A percentile compares a stretch with the other conserved stretches of the same genome.
phyloP scores from a whole-genome alignment of 2,888 invertebrate genomes.

The Acleris emargana region DNA sequence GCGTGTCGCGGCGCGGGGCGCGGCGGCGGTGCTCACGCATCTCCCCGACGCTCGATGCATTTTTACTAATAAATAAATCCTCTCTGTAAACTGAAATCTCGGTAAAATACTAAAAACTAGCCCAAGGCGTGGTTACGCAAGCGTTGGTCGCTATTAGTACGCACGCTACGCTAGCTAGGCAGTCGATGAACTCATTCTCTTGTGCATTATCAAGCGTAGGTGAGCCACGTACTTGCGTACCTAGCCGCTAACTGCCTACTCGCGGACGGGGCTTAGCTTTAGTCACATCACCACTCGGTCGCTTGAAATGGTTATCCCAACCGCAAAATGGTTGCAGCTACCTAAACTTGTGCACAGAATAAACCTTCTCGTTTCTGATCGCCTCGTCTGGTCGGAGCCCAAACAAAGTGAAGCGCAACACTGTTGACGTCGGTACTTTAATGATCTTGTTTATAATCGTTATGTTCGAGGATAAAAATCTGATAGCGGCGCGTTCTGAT shows the following conservation, averaged over 20 bases:
- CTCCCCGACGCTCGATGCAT: constrained; percentile 56
- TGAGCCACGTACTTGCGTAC: constrained; percentile 37
- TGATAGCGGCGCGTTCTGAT: too few relatives aligned
- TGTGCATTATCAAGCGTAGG: constrained; percentile 52
- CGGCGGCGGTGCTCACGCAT: constrained; percentile 57
- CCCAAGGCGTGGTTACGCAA: constrained; percentile 70
- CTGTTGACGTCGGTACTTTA: too few relatives aligned
- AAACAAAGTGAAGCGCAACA: too few relatives aligned
- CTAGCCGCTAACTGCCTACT: background rate
- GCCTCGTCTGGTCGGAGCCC: too few relatives aligned
- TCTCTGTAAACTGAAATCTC: constrained; percentile 40
- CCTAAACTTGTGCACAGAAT: too few relatives aligned
- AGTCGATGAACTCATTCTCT: constrained; percentile 63
- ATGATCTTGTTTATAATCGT: too few relatives aligned
- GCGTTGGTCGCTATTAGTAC: constrained; percentile 42
- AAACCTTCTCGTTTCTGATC: too few relatives aligned
- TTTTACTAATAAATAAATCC: constrained; percentile 43
- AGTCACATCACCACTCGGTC: constrained; percentile 21
- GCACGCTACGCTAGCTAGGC: constrained; percentile 51
- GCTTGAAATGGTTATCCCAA: background rate
- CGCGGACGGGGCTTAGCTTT: background rate
- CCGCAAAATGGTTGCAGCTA: background rate
- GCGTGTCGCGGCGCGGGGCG: constrained; percentile 40
- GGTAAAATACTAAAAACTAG: constrained; percentile 51
- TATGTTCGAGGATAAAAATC: too few relatives aligned